Percentiles rank a stretch among this genome's conserved stretches.
phyloP scores from a whole-genome alignment of 2,888 invertebrate species.

The Spisula subtruncata region DNA sequence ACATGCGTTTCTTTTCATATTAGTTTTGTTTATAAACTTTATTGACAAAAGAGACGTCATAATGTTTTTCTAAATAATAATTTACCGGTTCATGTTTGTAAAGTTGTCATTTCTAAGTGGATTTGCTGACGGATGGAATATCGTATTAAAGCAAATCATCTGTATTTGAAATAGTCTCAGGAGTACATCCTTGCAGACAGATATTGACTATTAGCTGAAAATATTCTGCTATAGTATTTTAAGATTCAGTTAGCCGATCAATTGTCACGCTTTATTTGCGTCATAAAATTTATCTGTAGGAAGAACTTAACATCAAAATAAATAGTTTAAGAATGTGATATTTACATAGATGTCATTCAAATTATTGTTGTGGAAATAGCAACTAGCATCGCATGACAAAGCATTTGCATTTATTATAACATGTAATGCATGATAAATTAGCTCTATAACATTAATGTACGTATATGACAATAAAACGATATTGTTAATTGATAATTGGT shows the following conservation, averaged over 20 bases:
- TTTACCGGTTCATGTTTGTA: too few species aligned
- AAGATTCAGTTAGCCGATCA: neutral
- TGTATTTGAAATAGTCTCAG: neutral
- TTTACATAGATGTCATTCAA: slow-evolving; percentile 1
- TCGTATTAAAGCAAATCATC: neutral
- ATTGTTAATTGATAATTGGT: too few species aligned
- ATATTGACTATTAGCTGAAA: neutral
- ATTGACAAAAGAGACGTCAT: too few species aligned
- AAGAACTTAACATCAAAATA: slow-evolving; percentile 12
- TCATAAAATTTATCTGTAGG: neutral
- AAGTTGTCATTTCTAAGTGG: neutral
- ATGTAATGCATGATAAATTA: too few species aligned
- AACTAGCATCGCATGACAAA: too few species aligned
- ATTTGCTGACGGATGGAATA: neutral
- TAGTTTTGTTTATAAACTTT: too few species aligned
- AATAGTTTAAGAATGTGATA: neutral
- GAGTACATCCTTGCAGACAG: neutral
- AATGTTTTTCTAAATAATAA: too few species aligned
- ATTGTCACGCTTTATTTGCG: slow-evolving; percentile 21
- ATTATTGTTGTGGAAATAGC: neutral
- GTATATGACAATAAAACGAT: too few species aligned
- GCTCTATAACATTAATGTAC: too few species aligned
- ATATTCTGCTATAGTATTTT: slow-evolving; percentile 11
- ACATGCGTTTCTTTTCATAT: too few species aligned
- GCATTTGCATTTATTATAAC: too few species aligned